Evolutionary conservation across 2,888 invertebrate species (phyloP).

Genomic region (Ditula angustiorana): DNA sequence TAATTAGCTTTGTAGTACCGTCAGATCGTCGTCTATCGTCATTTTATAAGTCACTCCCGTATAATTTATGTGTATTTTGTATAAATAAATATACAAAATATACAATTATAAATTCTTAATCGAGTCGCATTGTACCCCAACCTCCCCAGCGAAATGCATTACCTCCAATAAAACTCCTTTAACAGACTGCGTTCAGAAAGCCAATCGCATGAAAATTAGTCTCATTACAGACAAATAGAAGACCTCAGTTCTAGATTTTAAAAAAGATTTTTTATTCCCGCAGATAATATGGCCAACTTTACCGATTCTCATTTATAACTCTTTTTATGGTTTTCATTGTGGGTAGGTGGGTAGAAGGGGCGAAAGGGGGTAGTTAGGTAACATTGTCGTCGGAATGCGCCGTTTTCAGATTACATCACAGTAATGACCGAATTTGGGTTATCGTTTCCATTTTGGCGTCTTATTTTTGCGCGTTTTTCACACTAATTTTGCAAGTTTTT

Average conservation of each 20-base stretch:
- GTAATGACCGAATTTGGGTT: constrained; percentile 32
- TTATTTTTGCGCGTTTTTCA: constrained; percentile 10
- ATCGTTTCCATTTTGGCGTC: constrained; percentile 22
- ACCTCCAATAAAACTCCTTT: constrained; percentile 42
- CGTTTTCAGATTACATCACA: constrained; percentile 21
- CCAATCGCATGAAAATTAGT: constrained; percentile 67
- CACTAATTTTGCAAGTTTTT: constrained; percentile 19
- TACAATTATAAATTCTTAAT: no score
- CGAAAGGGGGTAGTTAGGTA: constrained; percentile 26
- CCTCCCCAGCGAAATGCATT: no score
- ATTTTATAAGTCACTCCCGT: no score
- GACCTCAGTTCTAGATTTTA: constrained; percentile 38
- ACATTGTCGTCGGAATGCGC: constrained; percentile 26
- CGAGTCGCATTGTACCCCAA: no score
- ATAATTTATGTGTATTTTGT: no score
- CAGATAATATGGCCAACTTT: constrained; percentile 43
- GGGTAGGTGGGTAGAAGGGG: constrained; percentile 15
- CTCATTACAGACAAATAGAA: constrained; percentile 57
- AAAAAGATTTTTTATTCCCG: constrained; percentile 41
- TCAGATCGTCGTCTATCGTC: no score
- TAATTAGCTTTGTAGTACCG: no score
- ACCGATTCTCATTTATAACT: constrained; percentile 55
- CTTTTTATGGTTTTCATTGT: constrained; percentile 50
- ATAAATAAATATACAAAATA: no score
- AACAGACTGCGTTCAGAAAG: constrained; percentile 43